Evolutionary conservation across 1,140 invertebrate species (phyloP).

Genomic region (Eupristina koningsbergeri): DNA sequence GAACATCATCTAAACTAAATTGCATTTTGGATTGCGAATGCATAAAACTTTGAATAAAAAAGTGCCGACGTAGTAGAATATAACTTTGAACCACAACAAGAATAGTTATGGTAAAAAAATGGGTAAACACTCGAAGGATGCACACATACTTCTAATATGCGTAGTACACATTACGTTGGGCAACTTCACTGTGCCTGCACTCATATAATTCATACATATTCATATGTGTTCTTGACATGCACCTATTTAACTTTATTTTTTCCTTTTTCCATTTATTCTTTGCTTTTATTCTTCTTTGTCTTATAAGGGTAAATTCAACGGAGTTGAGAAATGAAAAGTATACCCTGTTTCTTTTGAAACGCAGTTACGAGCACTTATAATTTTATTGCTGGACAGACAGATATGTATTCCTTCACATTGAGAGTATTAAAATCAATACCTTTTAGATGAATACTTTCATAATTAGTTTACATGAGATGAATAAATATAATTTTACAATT

Average conservation of each 20-base stretch:
- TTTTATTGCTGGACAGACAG: too few species aligned
- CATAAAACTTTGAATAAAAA: neutral
- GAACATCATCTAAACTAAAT: too few species aligned
- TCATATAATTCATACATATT: conserved; percentile 43
- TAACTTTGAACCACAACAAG: neutral
- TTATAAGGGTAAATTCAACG: neutral
- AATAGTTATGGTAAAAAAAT: neutral
- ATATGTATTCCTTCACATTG: too few species aligned
- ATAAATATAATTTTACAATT: too few species aligned
- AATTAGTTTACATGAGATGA: too few species aligned
- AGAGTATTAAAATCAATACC: too few species aligned
- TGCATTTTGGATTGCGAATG: neutral
- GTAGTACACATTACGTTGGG: conserved; percentile 5
- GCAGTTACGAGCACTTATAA: neutral
- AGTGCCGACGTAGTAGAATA: neutral
- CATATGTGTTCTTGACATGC: conserved; percentile 12
- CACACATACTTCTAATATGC: conserved; percentile 21
- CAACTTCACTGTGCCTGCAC: neutral
- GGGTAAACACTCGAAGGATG: neutral
- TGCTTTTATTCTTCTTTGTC: neutral
- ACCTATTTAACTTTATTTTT: neutral
- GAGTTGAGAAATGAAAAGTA: neutral
- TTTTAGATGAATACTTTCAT: too few species aligned
- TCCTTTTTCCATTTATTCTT: too few species aligned
- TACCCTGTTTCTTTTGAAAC: neutral